Base-by-base conservation (phyloP, 1,140 invertebrate species). In the Drosophila gunungcola region DNA sequence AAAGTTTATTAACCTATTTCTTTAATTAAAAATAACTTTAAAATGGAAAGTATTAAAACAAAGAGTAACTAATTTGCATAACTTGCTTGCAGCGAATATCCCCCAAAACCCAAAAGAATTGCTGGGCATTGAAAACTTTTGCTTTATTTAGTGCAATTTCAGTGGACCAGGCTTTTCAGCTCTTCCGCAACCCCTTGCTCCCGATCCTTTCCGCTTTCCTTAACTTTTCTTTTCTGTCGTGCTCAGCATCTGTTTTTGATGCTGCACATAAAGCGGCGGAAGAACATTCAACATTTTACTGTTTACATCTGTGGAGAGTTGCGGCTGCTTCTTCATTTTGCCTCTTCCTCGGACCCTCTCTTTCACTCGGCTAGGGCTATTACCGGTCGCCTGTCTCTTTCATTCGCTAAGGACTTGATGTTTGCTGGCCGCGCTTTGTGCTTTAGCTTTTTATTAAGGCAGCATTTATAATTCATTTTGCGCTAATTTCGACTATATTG, bases 401-500 rank as follows among this genome's bases (percentile, higher is more conserved):
- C n/a, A 11, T 43, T 61, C 21, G 16, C 0, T 45, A 3, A 12
- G 36, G 10, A 52, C 38, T n/a, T 36, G n/a, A 27, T 42, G 36
- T 25, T 55, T 36, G 49, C 63, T 78, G 73, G 64, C 49, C 69
- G 48, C 21, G 45, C 51, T 85, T 80, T 67, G 63, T 65, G 51
- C 51, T 36, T 69, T 42, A 49, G 64, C 64, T 57, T 70, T 70
- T 70, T 86, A 88, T 88, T 86, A 70, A 49, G 79, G 84, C 48
- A 76, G 60, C 77, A 78, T 89, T 89, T 89, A 89, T 89, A 84
- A 89, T 89, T 89, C 85, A 89, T 89, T 89, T 88, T 84, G 85
- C 84, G 84, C 85, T 89, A 90, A 89, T 89, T 89, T 89, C 65
- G 77, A 78, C 68, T 78, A 80, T 82, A 80, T 88, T 78, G 83